phyloP scores from a whole-genome alignment of 2,797 vertebrate species.

The Nothura maculosa region DNA sequence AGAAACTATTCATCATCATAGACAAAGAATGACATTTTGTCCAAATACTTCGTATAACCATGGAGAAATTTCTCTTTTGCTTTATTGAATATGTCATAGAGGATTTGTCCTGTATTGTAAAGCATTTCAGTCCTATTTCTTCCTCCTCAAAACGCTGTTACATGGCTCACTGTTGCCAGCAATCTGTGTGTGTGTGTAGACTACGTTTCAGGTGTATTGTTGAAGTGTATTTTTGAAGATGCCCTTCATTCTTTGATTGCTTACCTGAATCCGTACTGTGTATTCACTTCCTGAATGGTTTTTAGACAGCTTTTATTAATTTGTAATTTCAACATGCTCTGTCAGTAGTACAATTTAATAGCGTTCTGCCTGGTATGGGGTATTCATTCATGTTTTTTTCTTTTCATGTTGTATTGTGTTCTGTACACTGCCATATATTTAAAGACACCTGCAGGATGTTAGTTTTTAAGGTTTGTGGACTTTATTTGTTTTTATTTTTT shows the following conservation, averaged over 20 bases:
- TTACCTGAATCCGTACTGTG: not conserved
- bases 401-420: not conserved
- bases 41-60: constrained; percentile 35
- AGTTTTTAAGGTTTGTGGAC: not conserved
- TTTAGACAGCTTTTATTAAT: not conserved
- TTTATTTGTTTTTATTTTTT: not conserved
- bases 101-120: constrained; percentile 24
- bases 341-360: not conserved
- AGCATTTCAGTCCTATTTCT: not conserved
- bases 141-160: not conserved
- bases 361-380: not conserved
- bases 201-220: not conserved
- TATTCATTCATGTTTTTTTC: not conserved
- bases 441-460: not conserved
- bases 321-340: not conserved
- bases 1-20: constrained; percentile 49
- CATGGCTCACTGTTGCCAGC: not conserved
- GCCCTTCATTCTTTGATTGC: not conserved
- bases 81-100: constrained; percentile 24
- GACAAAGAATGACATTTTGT: constrained; percentile 42
- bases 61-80: constrained; percentile 34
- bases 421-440: not conserved
- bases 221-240: constrained; percentile 22
- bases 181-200: not conserved
- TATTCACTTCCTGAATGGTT: not conserved